Conservation (phyloP, 2,797 vertebrate genomes). For the Falco columbarius region DNA sequence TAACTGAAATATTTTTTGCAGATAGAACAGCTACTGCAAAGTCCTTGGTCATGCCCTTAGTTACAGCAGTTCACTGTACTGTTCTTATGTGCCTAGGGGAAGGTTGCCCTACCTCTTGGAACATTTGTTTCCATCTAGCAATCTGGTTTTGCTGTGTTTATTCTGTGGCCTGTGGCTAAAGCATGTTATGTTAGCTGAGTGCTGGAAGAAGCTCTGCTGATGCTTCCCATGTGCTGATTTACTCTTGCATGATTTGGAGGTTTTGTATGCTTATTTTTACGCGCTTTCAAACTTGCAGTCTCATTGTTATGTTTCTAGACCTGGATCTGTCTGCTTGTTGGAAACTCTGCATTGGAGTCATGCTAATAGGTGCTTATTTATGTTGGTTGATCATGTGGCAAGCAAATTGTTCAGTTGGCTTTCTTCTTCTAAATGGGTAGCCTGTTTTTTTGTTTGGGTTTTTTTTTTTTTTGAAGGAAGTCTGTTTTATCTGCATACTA, state of each 20-base stretch:
- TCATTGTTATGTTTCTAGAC: background rate
- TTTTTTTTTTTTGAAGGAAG: constrained; percentile 8
- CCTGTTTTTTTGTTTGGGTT: background rate
- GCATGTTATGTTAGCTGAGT: constrained; percentile 26
- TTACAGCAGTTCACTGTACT: background rate
- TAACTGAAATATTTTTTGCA: background rate
- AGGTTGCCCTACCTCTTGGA: constrained; percentile 31
- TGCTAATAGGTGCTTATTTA: background rate
- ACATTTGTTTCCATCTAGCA: constrained; percentile 57
- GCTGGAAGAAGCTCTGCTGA: constrained; percentile 20
- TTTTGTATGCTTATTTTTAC: background rate
- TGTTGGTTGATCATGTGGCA: background rate
- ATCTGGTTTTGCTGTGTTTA: constrained; percentile 59
- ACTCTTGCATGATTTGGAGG: background rate
- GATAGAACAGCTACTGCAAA: background rate
- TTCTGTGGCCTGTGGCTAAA: constrained; percentile 49
- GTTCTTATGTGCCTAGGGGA: constrained; percentile 19
- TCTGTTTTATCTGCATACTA: background rate
- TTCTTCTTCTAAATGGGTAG: background rate
- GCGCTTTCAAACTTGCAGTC: background rate
- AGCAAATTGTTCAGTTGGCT: background rate
- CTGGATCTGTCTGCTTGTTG: background rate
- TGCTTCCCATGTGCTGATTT: constrained; percentile 4
- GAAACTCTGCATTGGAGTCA: background rate
- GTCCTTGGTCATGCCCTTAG: background rate